These are phyloP conservation scores for Orussus abietinus DNA, from an alignment of 1,140 invertebrate species.

Conservation along the genomic window DNA sequence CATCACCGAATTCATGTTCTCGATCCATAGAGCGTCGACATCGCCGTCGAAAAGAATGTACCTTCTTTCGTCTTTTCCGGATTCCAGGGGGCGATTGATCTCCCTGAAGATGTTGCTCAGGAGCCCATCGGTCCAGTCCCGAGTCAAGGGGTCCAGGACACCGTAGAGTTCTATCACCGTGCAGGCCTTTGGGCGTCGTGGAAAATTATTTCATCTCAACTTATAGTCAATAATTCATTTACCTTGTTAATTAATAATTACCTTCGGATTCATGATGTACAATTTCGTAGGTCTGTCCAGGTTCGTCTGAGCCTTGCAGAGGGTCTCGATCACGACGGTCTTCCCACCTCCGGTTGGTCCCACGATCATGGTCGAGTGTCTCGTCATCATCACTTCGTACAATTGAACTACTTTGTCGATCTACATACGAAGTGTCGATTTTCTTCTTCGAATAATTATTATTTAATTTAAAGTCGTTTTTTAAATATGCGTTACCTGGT, in stretches of 20 bases:
- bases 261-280: constrained; percentile 78
- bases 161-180: constrained; percentile 87
- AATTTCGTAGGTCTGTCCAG: constrained; percentile 75
- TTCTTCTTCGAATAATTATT: constrained; percentile 10
- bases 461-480: constrained; percentile 33
- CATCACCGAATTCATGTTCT: constrained; percentile 97
- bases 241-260: constrained; percentile 31
- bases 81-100: constrained; percentile 73
- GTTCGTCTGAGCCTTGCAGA: constrained; percentile 72
- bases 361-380: constrained; percentile 87
- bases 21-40: constrained; percentile 90
- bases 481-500: constrained; percentile 62
- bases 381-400: constrained; percentile 91
- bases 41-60: constrained; percentile 92
- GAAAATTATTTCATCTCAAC: neutral
- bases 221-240: constrained; percentile 6
- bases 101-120: constrained; percentile 87
- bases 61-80: constrained; percentile 64
- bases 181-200: constrained; percentile 60
- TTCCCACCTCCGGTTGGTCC: constrained; percentile 90
- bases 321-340: constrained; percentile 76
- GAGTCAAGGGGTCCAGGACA: constrained; percentile 75
- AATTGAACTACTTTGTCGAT: constrained; percentile 85
- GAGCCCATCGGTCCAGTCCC: constrained; percentile 90
- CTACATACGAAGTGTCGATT: constrained; percentile 44